phyloP scores from a whole-genome alignment of 2,888 invertebrate species.

The Phortica magna region DNA sequence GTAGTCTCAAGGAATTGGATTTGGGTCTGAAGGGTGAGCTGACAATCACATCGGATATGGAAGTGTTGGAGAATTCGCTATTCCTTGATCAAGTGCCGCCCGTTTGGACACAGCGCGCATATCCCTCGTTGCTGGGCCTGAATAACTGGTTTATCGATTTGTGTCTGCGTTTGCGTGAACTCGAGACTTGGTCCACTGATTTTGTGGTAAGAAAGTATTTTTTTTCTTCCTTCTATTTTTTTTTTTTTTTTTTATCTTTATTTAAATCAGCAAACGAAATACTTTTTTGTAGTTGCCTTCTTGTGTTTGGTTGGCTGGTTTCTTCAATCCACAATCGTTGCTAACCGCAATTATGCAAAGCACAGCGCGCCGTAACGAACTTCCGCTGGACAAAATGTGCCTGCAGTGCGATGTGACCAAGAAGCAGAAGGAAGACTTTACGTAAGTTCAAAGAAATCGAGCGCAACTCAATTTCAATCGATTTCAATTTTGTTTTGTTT shows the following conservation, averaged over 20 bases:
- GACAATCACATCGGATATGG: constrained; percentile 98
- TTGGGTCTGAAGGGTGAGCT: constrained; percentile 97
- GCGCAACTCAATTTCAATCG: not conserved
- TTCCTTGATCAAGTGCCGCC: constrained; percentile 96
- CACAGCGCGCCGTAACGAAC: constrained; percentile 93
- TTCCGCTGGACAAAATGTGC: constrained; percentile 98
- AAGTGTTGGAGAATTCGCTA: constrained; percentile 93
- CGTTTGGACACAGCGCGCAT: constrained; percentile 92
- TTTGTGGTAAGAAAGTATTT: constrained; percentile 84
- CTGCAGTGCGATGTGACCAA: constrained; percentile 98
- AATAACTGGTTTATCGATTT: constrained; percentile 96
- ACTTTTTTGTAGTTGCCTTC: constrained; percentile 85
- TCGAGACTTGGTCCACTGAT: constrained; percentile 95
- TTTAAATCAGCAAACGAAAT: not conserved
- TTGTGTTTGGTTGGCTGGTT: constrained; percentile 97
- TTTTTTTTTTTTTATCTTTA: constrained; percentile 15
- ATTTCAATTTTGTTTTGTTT: not conserved
- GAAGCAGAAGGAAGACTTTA: constrained; percentile 96
- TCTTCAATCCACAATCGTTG: constrained; percentile 98
- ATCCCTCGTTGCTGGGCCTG: constrained; percentile 92
- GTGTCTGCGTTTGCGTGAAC: constrained; percentile 88
- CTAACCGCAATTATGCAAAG: constrained; percentile 99
- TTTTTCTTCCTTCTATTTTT: no score
- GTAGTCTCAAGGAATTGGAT: constrained; percentile 94
- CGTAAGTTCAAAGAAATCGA: constrained; percentile 80